A percentile compares a stretch with the other conserved stretches of the same genome.
phyloP scores from a whole-genome alignment of 1,140 invertebrate genomes.

The Drosophila truncata region DNA sequence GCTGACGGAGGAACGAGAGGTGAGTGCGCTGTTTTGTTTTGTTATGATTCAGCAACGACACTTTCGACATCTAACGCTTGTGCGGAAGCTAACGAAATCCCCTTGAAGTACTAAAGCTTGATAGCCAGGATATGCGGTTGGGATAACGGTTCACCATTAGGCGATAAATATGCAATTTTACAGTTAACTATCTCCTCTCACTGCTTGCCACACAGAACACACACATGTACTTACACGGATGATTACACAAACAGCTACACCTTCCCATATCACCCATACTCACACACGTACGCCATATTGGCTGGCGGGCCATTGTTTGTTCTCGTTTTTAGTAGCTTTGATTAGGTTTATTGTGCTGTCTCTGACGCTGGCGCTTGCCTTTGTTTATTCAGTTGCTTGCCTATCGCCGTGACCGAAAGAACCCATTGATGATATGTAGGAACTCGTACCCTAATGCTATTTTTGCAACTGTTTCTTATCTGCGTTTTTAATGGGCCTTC shows the following conservation, averaged over 20 bases:
- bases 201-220: constrained; percentile 28
- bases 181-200: constrained; percentile 50
- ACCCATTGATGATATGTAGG: constrained; percentile 31
- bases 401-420: constrained; percentile 66
- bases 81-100: constrained; percentile 40
- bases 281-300: constrained; percentile 61
- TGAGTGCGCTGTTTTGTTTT: constrained; percentile 66
- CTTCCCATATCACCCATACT: constrained; percentile 19
- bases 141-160: constrained; percentile 31
- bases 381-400: constrained; percentile 60
- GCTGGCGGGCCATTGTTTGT: constrained; percentile 63
- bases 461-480: constrained; percentile 29
- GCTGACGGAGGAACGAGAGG: constrained; percentile 45
- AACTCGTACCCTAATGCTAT: constrained; percentile 7
- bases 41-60: constrained; percentile 60
- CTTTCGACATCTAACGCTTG: constrained; percentile 70
- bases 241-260: constrained; percentile 13
- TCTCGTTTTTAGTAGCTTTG: constrained; percentile 57
- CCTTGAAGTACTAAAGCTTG: constrained; percentile 47
- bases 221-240: constrained; percentile 46
- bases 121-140: constrained; percentile 18
- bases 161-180: constrained; percentile 55
- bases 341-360: constrained; percentile 46
- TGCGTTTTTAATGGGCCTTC: constrained; percentile 30
- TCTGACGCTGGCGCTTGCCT: constrained; percentile 22